Conservation (phyloP, 2,113 vertebrate species). For the Equus quagga region DNA sequence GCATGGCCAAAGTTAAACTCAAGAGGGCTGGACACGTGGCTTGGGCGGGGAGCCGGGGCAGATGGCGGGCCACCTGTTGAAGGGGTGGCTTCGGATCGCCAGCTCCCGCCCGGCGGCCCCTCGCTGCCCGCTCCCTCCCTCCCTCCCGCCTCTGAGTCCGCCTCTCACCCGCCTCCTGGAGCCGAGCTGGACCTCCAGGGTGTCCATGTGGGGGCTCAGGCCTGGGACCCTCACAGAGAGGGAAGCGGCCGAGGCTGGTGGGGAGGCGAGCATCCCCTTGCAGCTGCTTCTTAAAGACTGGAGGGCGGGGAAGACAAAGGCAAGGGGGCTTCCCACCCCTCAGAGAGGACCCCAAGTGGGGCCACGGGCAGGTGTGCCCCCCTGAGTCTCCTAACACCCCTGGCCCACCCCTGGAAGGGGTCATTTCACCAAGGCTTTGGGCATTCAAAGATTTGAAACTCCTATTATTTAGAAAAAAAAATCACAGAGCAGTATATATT, state of each 20-base stretch:
- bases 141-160: not conserved
- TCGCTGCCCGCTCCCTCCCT: not conserved
- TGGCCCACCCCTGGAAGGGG: not conserved
- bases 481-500: not conserved
- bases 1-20: slow-evolving; percentile 54
- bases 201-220: rapidly evolving
- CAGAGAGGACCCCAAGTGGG: not conserved
- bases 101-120: not conserved
- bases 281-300: not conserved
- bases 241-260: not conserved
- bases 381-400: too few species aligned
- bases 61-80: slow-evolving; percentile 81
- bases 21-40: slow-evolving; percentile 54
- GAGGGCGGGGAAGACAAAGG: not conserved
- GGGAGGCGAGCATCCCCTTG: not conserved
- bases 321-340: not conserved
- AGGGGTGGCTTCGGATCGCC: slow-evolving; percentile 67
- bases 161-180: not conserved
- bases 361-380: rapidly evolving
- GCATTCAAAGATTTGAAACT: not conserved
- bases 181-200: not conserved
- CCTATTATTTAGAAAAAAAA: not conserved
- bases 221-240: not conserved
- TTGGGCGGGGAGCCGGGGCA: slow-evolving; percentile 42
- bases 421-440: not conserved